These are phyloP conservation scores for Collichthys lucidus DNA, from an alignment of 2,113 vertebrate genomes.

Conservation along the genomic window DNA sequence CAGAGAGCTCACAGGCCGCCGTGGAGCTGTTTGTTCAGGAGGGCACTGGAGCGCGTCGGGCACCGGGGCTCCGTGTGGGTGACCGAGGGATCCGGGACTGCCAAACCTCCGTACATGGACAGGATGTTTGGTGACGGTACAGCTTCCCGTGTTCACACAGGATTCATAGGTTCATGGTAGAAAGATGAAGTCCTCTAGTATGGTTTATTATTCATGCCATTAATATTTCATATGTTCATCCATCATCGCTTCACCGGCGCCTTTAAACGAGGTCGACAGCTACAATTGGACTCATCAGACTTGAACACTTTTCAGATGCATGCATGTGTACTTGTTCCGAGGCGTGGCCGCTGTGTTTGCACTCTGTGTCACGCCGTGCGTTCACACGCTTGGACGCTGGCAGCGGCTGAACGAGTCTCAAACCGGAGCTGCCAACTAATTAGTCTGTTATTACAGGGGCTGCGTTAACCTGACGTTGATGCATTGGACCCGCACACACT, in stretches of 20 bases:
- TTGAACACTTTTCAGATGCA: no score
- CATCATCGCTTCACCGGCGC: background rate
- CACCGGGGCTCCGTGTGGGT: background rate
- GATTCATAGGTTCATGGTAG: no score
- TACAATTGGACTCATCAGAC: background rate
- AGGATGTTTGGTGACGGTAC: no score
- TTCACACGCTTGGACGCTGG: slow-evolving; percentile 15
- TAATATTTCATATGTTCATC: background rate
- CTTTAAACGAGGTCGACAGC: background rate
- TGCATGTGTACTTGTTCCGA: no score
- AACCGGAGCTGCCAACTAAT: slow-evolving; percentile 34
- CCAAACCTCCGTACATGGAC: background rate
- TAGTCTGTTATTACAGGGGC: slow-evolving; percentile 23
- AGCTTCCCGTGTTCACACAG: background rate
- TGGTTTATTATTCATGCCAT: background rate
- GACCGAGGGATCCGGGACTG: background rate
- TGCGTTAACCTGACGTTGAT: slow-evolving; percentile 43
- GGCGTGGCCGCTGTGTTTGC: background rate
- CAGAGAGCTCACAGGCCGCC: background rate
- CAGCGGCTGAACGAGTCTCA: background rate
- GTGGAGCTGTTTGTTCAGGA: background rate
- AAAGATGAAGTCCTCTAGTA: background rate
- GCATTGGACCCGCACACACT: slow-evolving; percentile 1
- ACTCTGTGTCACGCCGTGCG: slow-evolving; percentile 3
- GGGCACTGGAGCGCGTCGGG: background rate